Base-by-base conservation (phyloP, 1,140 invertebrate genomes). In the Pectinophora gossypiella region DNA sequence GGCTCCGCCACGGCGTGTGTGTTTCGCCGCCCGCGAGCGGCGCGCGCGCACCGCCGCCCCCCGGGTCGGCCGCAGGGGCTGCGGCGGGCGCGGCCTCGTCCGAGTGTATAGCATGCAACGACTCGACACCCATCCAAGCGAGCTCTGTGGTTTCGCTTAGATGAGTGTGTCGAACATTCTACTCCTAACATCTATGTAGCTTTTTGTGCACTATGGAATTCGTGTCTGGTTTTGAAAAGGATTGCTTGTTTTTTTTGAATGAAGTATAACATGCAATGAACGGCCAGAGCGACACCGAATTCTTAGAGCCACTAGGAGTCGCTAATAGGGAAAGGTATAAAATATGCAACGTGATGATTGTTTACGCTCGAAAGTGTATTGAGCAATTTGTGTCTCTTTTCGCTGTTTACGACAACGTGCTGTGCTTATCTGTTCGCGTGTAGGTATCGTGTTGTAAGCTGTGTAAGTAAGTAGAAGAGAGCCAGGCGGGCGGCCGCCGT, bases 321-420 rank as follows among this genome's bases (percentile, higher is more conserved):
- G 76, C 82, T 81, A 83, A 76, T 68, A 78, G 81, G 83, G 84
- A 87, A 87, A 87, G 84, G 84, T 87, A 87, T 87, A 87, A 87
- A 87, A 87, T 87, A 87, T 84, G 81, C 68, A 74, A 69, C 61
- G 76, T 78, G 73, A 82, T 78, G 76, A 72, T 66, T 73, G 67
- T 72, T 72, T 75, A 76, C 80, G 76, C 75, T 81, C 75, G 61
- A 70, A 60, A 70, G 73, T 78, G 74, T 72, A 65, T 61, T 63
- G 69, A 73, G 68, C 69, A 65, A 67, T 53, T 70, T 63, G 67
- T 76, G 72, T 78, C 62, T 70, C 61, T 36, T 46, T 68, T 64
- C 61, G 64, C 57, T 35, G 50, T 64, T 50, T 53, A 50, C 62
- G 47, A 62, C 60, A 57, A 72, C 71, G 81, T 81, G 76, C 73